A percentile compares a stretch with the other conserved stretches of the same genome.
These are phyloP conservation scores for Diorhabda carinulata DNA, from an alignment of 1,140 invertebrate genomes.

Conservation along the genomic window DNA sequence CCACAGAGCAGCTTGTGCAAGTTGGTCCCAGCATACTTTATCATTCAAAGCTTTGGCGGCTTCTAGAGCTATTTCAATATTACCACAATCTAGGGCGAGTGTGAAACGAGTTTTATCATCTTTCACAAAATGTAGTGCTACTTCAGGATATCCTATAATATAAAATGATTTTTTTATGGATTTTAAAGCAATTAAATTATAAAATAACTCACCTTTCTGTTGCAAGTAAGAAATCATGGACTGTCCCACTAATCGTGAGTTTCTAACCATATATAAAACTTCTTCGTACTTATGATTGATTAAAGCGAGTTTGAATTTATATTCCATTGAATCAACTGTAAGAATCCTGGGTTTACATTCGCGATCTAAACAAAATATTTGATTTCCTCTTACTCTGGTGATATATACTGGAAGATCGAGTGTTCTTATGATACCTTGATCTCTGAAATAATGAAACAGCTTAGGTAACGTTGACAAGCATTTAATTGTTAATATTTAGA, in stretches of 20 bases:
- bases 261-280: slow-evolving; percentile 96
- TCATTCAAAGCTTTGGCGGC: slow-evolving; percentile 93
- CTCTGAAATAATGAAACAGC: slow-evolving; percentile 53
- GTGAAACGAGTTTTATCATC: slow-evolving; percentile 97
- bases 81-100: slow-evolving; percentile 95
- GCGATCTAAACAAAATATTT: slow-evolving; percentile 93
- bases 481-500: slow-evolving; percentile 17
- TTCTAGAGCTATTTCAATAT: slow-evolving; percentile 93
- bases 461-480: slow-evolving; percentile 10
- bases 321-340: slow-evolving; percentile 96
- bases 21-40: slow-evolving; percentile 90
- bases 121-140: slow-evolving; percentile 99
- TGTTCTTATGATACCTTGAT: slow-evolving; percentile 97
- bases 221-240: slow-evolving; percentile 98
- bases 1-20: slow-evolving; percentile 91
- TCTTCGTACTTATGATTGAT: slow-evolving; percentile 98
- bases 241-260: slow-evolving; percentile 94
- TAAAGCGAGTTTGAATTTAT: slow-evolving; percentile 95
- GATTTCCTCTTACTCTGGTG: slow-evolving; percentile 86
- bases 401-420: slow-evolving; percentile 96
- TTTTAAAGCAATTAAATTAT: background rate
- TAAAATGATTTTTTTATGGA: background rate
- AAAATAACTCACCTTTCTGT: slow-evolving; percentile 66
- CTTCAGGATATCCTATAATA: slow-evolving; percentile 83
- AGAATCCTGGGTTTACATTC: slow-evolving; percentile 87